Conservation (phyloP, 35 echinoderm and acorn worm genomes). For the Apostichopus parvimensis region DNA sequence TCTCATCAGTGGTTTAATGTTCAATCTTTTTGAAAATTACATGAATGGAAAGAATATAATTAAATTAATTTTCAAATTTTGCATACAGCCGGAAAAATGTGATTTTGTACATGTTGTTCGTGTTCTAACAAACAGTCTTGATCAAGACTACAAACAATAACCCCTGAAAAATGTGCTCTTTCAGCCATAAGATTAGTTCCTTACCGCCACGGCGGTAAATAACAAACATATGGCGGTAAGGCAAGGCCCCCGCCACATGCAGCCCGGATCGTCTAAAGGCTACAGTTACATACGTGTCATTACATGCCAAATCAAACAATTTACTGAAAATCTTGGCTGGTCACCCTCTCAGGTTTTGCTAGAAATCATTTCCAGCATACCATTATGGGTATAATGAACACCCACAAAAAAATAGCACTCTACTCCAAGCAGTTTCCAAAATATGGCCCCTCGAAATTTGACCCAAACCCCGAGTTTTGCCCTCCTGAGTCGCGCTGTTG, state of each 20-base stretch:
- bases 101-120: not conserved
- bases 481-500: not conserved
- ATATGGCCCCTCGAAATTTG: constrained; percentile 25
- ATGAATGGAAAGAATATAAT: too few relatives aligned
- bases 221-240: too few relatives aligned
- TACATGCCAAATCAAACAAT: constrained; percentile 19
- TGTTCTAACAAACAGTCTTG: not conserved
- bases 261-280: too few relatives aligned
- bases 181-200: not conserved
- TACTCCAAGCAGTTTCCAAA: constrained; percentile 10
- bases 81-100: too few relatives aligned
- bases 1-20: too few relatives aligned
- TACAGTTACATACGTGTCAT: not conserved
- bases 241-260: too few relatives aligned
- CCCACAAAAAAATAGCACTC: constrained; percentile 19
- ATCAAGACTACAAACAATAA: not conserved
- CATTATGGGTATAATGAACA: constrained; percentile 1
- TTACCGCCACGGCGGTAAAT: not conserved
- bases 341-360: constrained; percentile 15
- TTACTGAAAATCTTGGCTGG: constrained; percentile 1
- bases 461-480: not conserved
- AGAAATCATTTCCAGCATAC: constrained; percentile 19
- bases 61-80: too few relatives aligned
- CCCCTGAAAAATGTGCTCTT: not conserved
- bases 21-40: too few relatives aligned